These are phyloP conservation scores for Encarsia formosa DNA, from an alignment of 2,888 invertebrate species.

Conservation along the genomic window DNA sequence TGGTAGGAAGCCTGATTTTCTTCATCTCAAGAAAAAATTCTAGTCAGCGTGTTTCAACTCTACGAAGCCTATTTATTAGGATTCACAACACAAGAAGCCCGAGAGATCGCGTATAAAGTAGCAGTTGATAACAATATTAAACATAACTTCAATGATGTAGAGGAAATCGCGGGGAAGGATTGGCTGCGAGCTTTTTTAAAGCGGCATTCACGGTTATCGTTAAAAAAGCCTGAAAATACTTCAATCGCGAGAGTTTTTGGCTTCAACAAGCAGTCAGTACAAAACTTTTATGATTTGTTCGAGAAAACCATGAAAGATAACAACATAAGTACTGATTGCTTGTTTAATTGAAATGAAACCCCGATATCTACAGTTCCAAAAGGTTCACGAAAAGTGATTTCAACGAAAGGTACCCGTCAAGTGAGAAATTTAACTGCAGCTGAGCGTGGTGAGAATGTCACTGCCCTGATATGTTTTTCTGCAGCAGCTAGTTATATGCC, in stretches of 20 bases:
- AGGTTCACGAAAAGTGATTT: background rate
- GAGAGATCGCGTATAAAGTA: no score
- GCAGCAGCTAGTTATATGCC: no score
- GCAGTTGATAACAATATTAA: no score
- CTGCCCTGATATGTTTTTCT: background rate
- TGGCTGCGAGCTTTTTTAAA: background rate
- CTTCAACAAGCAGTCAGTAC: background rate
- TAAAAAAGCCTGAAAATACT: background rate
- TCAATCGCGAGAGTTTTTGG: background rate
- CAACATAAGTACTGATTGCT: background rate
- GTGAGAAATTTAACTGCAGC: background rate
- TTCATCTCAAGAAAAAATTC: no score
- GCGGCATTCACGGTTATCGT: background rate
- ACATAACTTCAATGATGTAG: background rate
- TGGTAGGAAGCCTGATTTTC: background rate
- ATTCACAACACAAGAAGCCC: no score
- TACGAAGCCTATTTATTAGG: no score
- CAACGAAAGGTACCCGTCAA: background rate
- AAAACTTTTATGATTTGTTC: background rate
- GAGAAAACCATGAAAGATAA: background rate
- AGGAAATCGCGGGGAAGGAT: background rate
- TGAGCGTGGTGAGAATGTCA: background rate
- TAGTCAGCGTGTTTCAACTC: no score
- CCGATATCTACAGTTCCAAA: background rate
- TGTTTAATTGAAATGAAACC: background rate